Base-by-base conservation (phyloP, 2,113 vertebrate species). In the Brienomyrus longianalis region DNA sequence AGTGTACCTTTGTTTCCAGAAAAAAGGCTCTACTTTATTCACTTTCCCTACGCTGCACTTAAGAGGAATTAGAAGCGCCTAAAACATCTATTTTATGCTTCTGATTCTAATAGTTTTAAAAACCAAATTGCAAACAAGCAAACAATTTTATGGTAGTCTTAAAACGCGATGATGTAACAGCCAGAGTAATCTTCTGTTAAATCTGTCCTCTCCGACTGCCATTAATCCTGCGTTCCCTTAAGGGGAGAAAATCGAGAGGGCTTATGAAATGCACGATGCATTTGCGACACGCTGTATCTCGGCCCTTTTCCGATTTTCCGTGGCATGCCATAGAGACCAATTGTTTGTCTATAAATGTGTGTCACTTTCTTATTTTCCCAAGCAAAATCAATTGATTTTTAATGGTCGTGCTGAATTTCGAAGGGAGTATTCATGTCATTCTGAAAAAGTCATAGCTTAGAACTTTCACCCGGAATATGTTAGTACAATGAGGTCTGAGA, bases 161-260 rank as follows among this genome's bases (percentile, higher is more conserved):
- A 91, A 90, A 92, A 90, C 90, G 70, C 35, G 86, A 86, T 92
- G 92, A 94, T 91, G 84, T 90, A 92, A 93, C 89, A 92, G 91
- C 92, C 91, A n/a, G 89, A 47, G 89, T 92, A 94, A 95, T 95
- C 94, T 93, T 91, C 92, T 91, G 92, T 90, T 94, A 93, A 94
- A 95, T 95, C 93, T 94, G 66, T 91, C 89, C 74, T 91, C 39
- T 43, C 59, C 47, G 66, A 93, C 88, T 91, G 88, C 92, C 92
- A 94, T 93, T 94, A 93, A 94, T 93, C 91, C 90, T 89, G 87
- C 88, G 86, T 91, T 89, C 91, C 91, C 86, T 85, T 70, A 52
- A 48, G 66, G 62, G 83, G 56, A 11, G 66, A 86, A 93, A 92
- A 92, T 70, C n/a, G 31, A 90, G 83, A 89, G 87, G 54, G 88